Conservation (phyloP, 1,140 invertebrate genomes). For the Drosophila orena region DNA sequence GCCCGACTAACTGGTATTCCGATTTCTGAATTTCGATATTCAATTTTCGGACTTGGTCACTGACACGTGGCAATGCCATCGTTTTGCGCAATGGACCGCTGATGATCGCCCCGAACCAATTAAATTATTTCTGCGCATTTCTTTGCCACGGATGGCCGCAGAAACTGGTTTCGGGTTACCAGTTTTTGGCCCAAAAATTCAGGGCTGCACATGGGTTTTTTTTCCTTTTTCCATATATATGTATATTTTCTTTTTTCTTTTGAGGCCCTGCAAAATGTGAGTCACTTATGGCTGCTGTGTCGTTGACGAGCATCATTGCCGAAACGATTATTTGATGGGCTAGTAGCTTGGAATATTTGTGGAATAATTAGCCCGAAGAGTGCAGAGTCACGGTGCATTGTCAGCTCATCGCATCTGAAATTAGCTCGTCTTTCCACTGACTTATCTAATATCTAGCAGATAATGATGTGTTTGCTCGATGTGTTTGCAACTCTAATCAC, state of each 20-base stretch:
- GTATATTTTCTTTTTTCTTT: background rate
- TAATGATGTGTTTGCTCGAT: constrained; percentile 8
- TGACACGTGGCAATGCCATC: constrained; percentile 56
- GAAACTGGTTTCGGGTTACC: constrained; percentile 40
- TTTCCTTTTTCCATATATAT: background rate
- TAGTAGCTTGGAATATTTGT: constrained; percentile 7
- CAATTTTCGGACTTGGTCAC: constrained; percentile 8
- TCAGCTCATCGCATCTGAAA: background rate
- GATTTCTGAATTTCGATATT: constrained; percentile 1
- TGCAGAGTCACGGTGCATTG: constrained; percentile 23
- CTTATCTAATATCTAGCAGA: constrained; percentile 1
- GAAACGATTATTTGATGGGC: constrained; percentile 11
- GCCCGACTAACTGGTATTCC: constrained; percentile 66
- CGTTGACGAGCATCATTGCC: constrained; percentile 10
- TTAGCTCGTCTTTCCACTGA: constrained; percentile 6
- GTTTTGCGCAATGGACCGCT: constrained; percentile 62
- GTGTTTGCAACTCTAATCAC: background rate
- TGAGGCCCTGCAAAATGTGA: constrained; percentile 10
- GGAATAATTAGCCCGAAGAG: constrained; percentile 30
- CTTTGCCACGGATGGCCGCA: constrained; percentile 14
- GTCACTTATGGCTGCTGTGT: constrained; percentile 18
- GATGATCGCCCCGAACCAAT: constrained; percentile 12
- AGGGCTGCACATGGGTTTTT: constrained; percentile 37
- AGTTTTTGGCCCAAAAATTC: constrained; percentile 2
- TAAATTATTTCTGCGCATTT: constrained; percentile 44